Evolutionary conservation across 2,797 vertebrate species (phyloP).

Genomic region (Neosalanx taihuensis): DNA sequence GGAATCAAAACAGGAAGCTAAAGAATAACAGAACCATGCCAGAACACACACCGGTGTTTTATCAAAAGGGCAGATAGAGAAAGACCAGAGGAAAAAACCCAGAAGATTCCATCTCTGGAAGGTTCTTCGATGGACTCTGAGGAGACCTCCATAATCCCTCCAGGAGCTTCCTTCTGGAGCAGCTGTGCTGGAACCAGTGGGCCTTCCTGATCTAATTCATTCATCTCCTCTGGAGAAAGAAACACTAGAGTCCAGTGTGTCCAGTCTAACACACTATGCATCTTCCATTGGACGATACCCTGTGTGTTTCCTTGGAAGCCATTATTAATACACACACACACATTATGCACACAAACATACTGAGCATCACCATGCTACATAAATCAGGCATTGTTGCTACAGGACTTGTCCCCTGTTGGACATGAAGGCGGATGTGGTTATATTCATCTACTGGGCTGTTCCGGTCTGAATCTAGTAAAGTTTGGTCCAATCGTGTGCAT

Average conservation of each 20-base stretch:
- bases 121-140: background rate
- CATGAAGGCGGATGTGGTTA: background rate
- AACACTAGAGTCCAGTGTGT: background rate
- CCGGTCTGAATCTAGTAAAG: background rate
- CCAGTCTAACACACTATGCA: background rate
- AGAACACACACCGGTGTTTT: background rate
- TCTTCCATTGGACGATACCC: too few relatives aligned
- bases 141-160: background rate
- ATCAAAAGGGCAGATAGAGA: background rate
- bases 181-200: background rate
- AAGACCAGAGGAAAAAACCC: background rate
- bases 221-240: background rate
- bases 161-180: background rate
- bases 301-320: background rate
- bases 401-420: background rate
- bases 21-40: background rate
- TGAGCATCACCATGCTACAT: background rate
- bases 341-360: background rate
- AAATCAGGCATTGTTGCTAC: background rate
- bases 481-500: background rate
- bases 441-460: background rate
- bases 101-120: background rate
- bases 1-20: slow-evolving; percentile 1
- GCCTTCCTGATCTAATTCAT: slow-evolving; percentile 2
- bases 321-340: background rate